Percentiles rank a stretch among this genome's conserved stretches.
Evolutionary conservation across 1,140 invertebrate species (phyloP).

Genomic region (Orchestia grillus): DNA sequence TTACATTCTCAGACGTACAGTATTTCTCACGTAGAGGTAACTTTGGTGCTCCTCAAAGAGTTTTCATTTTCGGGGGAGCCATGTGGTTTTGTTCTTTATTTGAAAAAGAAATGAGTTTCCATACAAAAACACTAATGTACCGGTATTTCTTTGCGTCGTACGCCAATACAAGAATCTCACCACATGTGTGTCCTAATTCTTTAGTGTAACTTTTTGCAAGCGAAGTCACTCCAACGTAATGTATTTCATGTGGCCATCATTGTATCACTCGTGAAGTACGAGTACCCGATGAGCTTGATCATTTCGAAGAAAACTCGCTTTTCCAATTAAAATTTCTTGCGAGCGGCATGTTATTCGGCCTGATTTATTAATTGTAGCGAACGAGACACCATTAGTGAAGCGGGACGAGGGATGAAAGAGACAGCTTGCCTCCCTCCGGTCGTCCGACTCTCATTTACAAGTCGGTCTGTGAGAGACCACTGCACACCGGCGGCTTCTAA

Average conservation of each 20-base stretch:
- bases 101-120: neutral
- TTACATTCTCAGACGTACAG: neutral
- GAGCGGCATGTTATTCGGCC: neutral
- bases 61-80: neutral
- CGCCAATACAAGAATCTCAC: too few relatives aligned
- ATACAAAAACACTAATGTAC: neutral
- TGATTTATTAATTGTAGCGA: neutral
- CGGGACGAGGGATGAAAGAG: neutral
- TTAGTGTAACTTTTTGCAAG: neutral
- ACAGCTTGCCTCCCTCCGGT: conserved; percentile 7
- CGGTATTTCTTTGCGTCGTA: too few relatives aligned
- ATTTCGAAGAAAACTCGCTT: neutral
- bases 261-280: neutral
- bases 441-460: conserved; percentile 7
- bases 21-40: neutral
- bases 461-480: conserved; percentile 3
- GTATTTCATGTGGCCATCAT: neutral
- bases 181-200: neutral
- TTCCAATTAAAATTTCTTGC: neutral
- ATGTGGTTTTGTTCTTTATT: neutral
- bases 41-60: neutral
- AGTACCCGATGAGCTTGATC: neutral
- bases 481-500: neutral
- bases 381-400: neutral
- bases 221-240: neutral